Conservation (phyloP, 1,140 invertebrate species). For the Oedothorax gibbosus region DNA sequence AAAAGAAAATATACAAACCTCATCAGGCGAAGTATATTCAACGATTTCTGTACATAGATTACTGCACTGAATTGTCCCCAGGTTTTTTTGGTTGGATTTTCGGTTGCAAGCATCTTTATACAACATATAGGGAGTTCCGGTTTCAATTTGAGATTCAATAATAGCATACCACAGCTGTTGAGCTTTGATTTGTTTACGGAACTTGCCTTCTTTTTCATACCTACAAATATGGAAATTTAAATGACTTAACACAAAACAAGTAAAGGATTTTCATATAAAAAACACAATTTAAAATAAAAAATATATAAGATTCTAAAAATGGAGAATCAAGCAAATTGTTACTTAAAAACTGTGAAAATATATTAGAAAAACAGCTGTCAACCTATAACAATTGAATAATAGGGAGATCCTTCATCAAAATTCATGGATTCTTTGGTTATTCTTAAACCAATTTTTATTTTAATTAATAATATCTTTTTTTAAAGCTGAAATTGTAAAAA, state of each 20-base stretch:
- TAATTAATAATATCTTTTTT: too few relatives aligned
- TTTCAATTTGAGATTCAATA: constrained; percentile 96
- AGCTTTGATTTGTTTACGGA: constrained; percentile 83
- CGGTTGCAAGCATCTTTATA: constrained; percentile 98
- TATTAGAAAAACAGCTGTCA: too few relatives aligned
- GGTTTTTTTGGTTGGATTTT: constrained; percentile 98
- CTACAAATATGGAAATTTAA: constrained; percentile 67
- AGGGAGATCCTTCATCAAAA: too few relatives aligned
- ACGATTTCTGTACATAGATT: constrained; percentile 97
- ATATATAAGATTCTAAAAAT: too few relatives aligned
- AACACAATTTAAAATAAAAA: background rate
- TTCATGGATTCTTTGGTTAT: too few relatives aligned
- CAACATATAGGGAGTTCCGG: constrained; percentile 97
- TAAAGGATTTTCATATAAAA: background rate
- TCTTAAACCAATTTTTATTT: too few relatives aligned
- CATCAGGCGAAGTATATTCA: constrained; percentile 77
- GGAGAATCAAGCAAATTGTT: too few relatives aligned
- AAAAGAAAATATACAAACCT: constrained; percentile 70
- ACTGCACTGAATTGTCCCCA: constrained; percentile 98
- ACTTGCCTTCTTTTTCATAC: constrained; percentile 88
- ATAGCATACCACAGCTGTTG: constrained; percentile 94
- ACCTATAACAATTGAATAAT: too few relatives aligned
- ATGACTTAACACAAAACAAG: background rate
- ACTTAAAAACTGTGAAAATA: too few relatives aligned
- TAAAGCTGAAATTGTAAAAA: too few relatives aligned